phyloP scores from a whole-genome alignment of 2,888 invertebrate genomes.

The Stramonita haemastoma region DNA sequence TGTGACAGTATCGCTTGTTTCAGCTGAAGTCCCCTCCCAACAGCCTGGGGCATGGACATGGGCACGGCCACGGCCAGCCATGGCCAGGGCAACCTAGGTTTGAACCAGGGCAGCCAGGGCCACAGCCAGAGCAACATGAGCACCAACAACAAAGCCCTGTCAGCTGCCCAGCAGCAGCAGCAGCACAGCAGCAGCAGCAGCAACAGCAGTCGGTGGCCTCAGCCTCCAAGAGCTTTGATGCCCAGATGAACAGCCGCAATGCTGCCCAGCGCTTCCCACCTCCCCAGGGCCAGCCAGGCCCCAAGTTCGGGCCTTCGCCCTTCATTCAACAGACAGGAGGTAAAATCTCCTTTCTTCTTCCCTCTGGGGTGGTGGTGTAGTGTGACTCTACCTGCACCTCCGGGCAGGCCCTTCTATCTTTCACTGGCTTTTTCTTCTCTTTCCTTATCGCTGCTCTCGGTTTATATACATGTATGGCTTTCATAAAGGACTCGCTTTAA shows the following conservation, averaged over 20 bases:
- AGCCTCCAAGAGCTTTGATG: slow-evolving; percentile 61
- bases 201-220: slow-evolving; percentile 57
- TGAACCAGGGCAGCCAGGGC: neutral
- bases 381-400: too few relatives aligned
- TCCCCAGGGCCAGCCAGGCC: slow-evolving; percentile 20
- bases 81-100: neutral
- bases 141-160: slow-evolving; percentile 29
- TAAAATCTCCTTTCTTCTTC: neutral
- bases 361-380: too few relatives aligned
- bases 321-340: slow-evolving; percentile 33
- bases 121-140: slow-evolving; percentile 48
- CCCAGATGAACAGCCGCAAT: slow-evolving; percentile 55
- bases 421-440: too few relatives aligned
- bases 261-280: slow-evolving; percentile 52
- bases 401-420: too few relatives aligned
- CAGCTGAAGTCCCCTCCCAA: slow-evolving; percentile 69
- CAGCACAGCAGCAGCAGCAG: slow-evolving; percentile 25
- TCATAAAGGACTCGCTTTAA: too few relatives aligned
- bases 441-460: too few relatives aligned
- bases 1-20: slow-evolving; percentile 35
- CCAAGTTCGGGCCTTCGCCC: slow-evolving; percentile 13
- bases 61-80: slow-evolving; percentile 36
- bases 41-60: slow-evolving; percentile 37
- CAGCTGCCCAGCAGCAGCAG: slow-evolving; percentile 24
- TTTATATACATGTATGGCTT: too few relatives aligned